Base-by-base conservation (phyloP, 2,797 vertebrate species). In the Australoheros facetus region DNA sequence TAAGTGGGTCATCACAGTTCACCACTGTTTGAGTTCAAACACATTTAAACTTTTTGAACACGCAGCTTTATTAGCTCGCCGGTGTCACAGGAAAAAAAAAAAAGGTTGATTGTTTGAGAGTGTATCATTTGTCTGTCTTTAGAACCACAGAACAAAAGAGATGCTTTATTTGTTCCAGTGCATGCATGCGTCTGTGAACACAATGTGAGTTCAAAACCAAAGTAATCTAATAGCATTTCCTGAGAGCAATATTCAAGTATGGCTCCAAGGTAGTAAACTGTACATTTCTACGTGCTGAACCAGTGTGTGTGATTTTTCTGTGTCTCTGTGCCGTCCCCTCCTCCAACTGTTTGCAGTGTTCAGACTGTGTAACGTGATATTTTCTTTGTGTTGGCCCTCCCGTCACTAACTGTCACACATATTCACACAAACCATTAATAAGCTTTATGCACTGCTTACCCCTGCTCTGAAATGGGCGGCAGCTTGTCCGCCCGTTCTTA, bases 361-460 rank as follows among this genome's bases (percentile, higher is more conserved):
- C 28, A 73, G 39, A 82, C 60, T 79, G 79, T 81, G 93, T 88
- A 92, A 95, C 64, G 10, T 85, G 93, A 94, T 92, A 92, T 88
- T 74, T 72, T 81, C 81, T 90, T 93, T 92, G 85, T 93, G 79
- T 86, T 76, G 42, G 14, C 45, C 56, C 71, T 82, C 83, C 78
- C 60, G 57, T 88, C 45, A 62, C 71, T 80, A 80, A 78, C 73
- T 73, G 85, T 45, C 75, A 86, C 76, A 82, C 54, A 1, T 55
- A 73, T 79, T 85, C 78, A 78, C 73, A 59, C 45, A 54, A 71
- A 53, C 74, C 56, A 64, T 42, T 45, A 28, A 77, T 16, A 45
- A 21, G 21, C 58, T 75, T 75, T 10, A 57, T 56, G 81, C 45
- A 64, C 60, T 28, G 58, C 39, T 42, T 32, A 32, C 19, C 16